Conservation (phyloP, 2,797 vertebrate species). For the Oreochromis mossambicus region DNA sequence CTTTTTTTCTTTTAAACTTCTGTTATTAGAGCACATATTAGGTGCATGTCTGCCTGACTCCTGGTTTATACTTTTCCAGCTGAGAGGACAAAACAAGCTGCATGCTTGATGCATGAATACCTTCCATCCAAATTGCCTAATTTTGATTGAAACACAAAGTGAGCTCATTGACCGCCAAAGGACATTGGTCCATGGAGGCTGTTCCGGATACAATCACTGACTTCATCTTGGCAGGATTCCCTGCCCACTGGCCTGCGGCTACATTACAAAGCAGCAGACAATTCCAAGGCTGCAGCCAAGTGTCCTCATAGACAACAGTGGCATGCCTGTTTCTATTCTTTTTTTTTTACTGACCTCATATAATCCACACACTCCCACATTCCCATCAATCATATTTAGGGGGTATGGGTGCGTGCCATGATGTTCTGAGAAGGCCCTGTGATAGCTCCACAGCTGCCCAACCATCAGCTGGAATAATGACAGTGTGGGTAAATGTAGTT, state of each 20-base stretch:
- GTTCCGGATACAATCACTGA: constrained; percentile 39
- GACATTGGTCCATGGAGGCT: constrained; percentile 35
- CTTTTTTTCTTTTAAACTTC: background rate
- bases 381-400: constrained; percentile 57
- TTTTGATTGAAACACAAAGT: constrained; percentile 59
- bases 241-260: constrained; percentile 31
- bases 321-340: background rate
- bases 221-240: constrained; percentile 60
- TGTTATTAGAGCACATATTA: background rate
- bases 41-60: background rate
- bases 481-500: constrained; percentile 35
- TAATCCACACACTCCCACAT: constrained; percentile 30
- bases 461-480: constrained; percentile 34
- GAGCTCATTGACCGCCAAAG: constrained; percentile 59
- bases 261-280: constrained; percentile 46
- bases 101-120: constrained; percentile 19
- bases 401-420: constrained; percentile 33
- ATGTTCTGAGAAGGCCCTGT: constrained; percentile 4
- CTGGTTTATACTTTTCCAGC: constrained; percentile 3
- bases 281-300: constrained; percentile 35
- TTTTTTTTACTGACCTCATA: constrained; percentile 10
- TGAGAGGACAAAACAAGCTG: constrained; percentile 37
- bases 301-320: constrained; percentile 26
- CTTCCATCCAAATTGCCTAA: constrained; percentile 39
- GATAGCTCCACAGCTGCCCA: constrained; percentile 18